Evolutionary conservation across 1,140 invertebrate species (phyloP), one percentile per base, ranked within the genome.

Genomic region (Apocrypta bakeri): DNA sequence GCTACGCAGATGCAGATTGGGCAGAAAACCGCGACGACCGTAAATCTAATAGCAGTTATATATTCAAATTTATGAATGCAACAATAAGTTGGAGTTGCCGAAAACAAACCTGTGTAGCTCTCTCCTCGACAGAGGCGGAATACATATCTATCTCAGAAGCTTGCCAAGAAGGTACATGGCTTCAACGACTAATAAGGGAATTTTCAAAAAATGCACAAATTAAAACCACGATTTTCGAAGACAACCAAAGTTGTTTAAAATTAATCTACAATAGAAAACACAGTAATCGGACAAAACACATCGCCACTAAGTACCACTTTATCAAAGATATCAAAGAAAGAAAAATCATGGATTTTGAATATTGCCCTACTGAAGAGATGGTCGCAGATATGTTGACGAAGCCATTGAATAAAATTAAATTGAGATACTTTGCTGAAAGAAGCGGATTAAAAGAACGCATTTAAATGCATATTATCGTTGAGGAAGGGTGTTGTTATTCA

Each of bases 1-100:
- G 81, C 17, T 86, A 84, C 63, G 78, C 83, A 7, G 85, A 86
- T 76, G 81, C 83, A 85, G 85, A 87, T 37, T 87, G 82, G 84
- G 85, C 74, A 25, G 64, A 75, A 56, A 69, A 86, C 31, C 76
- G 68, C 78, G 27, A 8, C 6, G 80, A 84, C 37, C 75, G 84
- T 29, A 87, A 86, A n/a, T 61, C 56, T 8, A 61, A 61, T 14
- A 61, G 56, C 56, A 14, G 56, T 61, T 61, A 61, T 61, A 3
- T 61, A 14, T 61, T 61, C n/a, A 61, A 61, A 12, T 61, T 61
- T 21, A 61, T 61, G 12, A 42, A 42, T 14, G 40, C 40, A 42
- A 42, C 40, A 42, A 42, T 42, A 4, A 42, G 40, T 12, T 42
- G 40, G 40, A 12, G 7, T 1, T 42, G 40, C 12, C 40, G 40